These are phyloP conservation scores for Helobdella robusta DNA, from an alignment of 2,888 invertebrate genomes.

Conservation along the genomic window DNA sequence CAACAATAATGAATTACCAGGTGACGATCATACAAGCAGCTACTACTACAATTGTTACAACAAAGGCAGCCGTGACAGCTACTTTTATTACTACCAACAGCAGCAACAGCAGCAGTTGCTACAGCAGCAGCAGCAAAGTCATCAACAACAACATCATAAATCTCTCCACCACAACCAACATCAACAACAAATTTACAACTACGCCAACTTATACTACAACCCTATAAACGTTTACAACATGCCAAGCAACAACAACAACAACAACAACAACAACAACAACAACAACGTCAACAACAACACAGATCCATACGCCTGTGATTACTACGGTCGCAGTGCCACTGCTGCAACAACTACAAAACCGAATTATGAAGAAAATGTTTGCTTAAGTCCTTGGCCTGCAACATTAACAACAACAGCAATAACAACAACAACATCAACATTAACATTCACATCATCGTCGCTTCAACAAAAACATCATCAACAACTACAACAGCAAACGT, in stretches of 20 bases:
- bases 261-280: too few species aligned
- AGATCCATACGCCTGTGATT: too few species aligned
- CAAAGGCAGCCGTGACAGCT: background rate
- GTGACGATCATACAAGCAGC: background rate
- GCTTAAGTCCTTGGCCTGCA: too few species aligned
- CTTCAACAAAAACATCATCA: too few species aligned
- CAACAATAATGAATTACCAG: background rate
- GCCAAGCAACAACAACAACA: background rate
- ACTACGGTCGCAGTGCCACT: too few species aligned
- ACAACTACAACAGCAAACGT: too few species aligned
- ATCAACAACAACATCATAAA: background rate
- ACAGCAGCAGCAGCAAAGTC: background rate
- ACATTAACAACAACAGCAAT: too few species aligned
- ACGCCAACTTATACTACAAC: constrained; percentile 6
- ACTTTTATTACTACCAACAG: background rate
- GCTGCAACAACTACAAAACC: too few species aligned
- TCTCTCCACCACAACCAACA: background rate
- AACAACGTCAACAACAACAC: too few species aligned
- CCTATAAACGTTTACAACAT: background rate
- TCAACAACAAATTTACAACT: background rate
- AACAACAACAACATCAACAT: too few species aligned
- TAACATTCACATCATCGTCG: too few species aligned
- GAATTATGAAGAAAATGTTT: too few species aligned
- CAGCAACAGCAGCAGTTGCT: background rate
- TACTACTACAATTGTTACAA: background rate